Base-by-base conservation (phyloP, 2,888 invertebrate genomes). In the Cheilosia pagana region DNA sequence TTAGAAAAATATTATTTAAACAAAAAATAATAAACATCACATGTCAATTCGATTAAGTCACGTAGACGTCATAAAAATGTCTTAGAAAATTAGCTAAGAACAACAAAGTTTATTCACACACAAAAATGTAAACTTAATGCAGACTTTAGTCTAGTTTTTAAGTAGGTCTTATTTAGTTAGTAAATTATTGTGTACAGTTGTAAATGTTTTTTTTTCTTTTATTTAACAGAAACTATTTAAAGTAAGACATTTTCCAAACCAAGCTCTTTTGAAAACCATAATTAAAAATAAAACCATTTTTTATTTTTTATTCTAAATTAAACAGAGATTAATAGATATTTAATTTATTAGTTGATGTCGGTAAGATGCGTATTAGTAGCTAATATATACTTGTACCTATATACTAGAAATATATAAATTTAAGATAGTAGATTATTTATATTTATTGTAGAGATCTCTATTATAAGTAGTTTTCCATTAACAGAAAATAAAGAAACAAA, bases 381-480 rank as follows among this genome's bases (percentile, higher is more conserved):
- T 35, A 35, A 35, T 35, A 35, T 35, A 12, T 35, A 35, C 35
- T 35, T 35, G 35, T 35, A 35, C 35, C 78, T 78, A 79, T 52
- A 78, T 79, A 70, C 59, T 59, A 67, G 16, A 55, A 5, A 57
- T 19, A 59, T 65, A 60, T 19, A 55, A n/a, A n/a, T n/a, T n/a
- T 31, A 71, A 59, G 19, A 23, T 76, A 78, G 55, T 74, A 83
- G 72, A 83, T 78, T 78, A 79, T 83, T 83, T 83, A 83, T 79
- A 83, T 78, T 83, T 79, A 83, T 83, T 83, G 79, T 83, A 79
- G 83, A 83, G 74, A 79, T 75, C 45, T 79, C 57, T 63, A 78
- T 74, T 45, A 68, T 63, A 77, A 74, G 70, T 74, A 83, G 63
- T 79, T 83, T 83, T 83, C 70, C 79, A 83, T 83, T 70, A 63